Evolutionary conservation across 2,797 vertebrate species (phyloP).

Genomic region (Euthynnus affinis): DNA sequence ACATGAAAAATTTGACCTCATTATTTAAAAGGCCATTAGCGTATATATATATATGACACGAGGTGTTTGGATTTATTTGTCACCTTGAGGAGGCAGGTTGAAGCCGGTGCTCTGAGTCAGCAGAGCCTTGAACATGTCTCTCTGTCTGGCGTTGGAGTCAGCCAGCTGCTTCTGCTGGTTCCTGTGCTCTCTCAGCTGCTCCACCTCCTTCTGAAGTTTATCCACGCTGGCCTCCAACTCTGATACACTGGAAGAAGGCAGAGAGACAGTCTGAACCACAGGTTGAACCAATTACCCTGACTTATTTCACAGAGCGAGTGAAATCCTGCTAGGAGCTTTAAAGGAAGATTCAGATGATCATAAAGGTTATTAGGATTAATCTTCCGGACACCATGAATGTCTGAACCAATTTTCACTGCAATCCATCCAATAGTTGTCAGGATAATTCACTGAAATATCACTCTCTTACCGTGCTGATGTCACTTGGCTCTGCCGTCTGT

Average conservation of each 20-base stretch:
- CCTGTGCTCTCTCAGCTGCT: constrained; percentile 90
- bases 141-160: constrained; percentile 93
- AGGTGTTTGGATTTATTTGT: background rate
- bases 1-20: background rate
- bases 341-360: too few species aligned
- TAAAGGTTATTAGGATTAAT: too few species aligned
- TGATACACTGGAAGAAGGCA: constrained; percentile 67
- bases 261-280: background rate
- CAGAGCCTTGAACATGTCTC: constrained; percentile 96
- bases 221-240: constrained; percentile 88
- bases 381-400: too few species aligned
- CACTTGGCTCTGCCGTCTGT: constrained; percentile 87
- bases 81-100: constrained; percentile 91
- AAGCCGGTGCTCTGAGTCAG: constrained; percentile 93
- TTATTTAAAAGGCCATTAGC: background rate
- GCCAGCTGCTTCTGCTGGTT: constrained; percentile 94
- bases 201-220: constrained; percentile 87
- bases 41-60: background rate
- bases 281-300: too few species aligned
- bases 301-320: too few species aligned
- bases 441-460: too few species aligned
- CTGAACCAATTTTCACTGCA: too few species aligned
- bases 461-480: constrained; percentile 88
- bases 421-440: too few species aligned
- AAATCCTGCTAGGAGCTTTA: too few species aligned